phyloP scores from a whole-genome alignment of 2,113 vertebrate species.

The Hemicordylus capensis region DNA sequence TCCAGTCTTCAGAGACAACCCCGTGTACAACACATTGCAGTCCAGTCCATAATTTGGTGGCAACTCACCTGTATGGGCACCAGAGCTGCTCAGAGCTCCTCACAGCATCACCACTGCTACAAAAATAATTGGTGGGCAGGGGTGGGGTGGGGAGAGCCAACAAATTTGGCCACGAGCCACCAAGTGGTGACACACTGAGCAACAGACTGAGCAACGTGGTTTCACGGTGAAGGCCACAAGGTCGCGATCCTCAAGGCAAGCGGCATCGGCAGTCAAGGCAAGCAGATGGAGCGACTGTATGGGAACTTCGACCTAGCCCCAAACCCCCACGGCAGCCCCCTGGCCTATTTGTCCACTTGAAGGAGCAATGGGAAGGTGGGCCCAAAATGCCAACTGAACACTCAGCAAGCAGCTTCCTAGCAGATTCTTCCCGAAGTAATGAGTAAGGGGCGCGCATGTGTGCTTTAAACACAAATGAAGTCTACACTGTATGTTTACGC shows the following conservation, averaged over 20 bases:
- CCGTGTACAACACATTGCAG: too few species aligned
- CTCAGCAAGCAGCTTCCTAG: neutral
- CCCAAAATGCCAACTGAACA: neutral
- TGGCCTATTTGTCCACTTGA: neutral
- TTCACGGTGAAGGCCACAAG: neutral
- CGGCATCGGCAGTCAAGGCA: neutral
- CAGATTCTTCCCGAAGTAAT: neutral
- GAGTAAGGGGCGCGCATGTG: too few species aligned
- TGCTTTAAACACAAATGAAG: too few species aligned
- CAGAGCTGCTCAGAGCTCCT: too few species aligned
- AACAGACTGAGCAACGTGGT: neutral
- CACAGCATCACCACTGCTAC: too few species aligned
- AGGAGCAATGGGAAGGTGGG: neutral
- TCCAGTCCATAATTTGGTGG: too few species aligned
- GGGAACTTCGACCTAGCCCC: neutral
- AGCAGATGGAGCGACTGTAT: too few species aligned
- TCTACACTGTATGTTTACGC: too few species aligned
- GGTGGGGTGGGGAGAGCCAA: too few species aligned
- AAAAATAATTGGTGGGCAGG: too few species aligned
- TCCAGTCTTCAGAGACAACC: too few species aligned
- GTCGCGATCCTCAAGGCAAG: neutral
- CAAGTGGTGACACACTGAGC: neutral
- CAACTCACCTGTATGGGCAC: too few species aligned
- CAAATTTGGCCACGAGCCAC: neutral
- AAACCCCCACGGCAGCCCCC: neutral